phyloP scores from a whole-genome alignment of 2,888 invertebrate species.

The Acleris holmiana region DNA sequence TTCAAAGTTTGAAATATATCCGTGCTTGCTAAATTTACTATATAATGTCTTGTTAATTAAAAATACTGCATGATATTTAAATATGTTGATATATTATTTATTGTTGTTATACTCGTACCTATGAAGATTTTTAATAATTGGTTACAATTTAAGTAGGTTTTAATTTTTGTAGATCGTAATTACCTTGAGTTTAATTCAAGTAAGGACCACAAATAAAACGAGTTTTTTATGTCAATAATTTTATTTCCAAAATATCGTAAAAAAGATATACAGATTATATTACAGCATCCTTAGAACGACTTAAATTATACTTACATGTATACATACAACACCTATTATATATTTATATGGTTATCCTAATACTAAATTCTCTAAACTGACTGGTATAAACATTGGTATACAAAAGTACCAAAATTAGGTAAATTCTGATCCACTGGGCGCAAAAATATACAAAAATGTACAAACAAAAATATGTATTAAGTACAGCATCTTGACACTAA shows the following conservation, averaged over 20 bases:
- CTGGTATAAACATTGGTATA: conserved; percentile 66
- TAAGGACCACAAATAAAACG: conserved; percentile 46
- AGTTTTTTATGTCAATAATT: conserved; percentile 22
- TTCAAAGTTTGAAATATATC: no score
- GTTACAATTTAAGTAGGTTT: no score
- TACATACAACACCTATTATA: conserved; percentile 50
- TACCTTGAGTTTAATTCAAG: neutral
- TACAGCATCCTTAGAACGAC: conserved; percentile 46
- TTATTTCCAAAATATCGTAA: conserved; percentile 41
- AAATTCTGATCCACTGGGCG: conserved; percentile 57
- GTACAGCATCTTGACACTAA: neutral
- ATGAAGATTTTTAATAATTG: no score
- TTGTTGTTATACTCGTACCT: no score
- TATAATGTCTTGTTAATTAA: no score
- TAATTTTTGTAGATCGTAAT: no score
- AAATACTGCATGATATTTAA: no score
- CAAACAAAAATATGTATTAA: neutral
- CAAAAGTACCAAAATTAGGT: conserved; percentile 39
- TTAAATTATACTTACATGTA: conserved; percentile 50
- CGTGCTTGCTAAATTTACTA: no score
- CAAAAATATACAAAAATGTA: conserved; percentile 45
- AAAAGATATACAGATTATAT: conserved; percentile 40
- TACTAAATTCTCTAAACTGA: conserved; percentile 65
- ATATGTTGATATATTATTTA: no score
- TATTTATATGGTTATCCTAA: conserved; percentile 37